phyloP scores from a whole-genome alignment of 2,113 vertebrate species.

The Entomyzon cyanotis region DNA sequence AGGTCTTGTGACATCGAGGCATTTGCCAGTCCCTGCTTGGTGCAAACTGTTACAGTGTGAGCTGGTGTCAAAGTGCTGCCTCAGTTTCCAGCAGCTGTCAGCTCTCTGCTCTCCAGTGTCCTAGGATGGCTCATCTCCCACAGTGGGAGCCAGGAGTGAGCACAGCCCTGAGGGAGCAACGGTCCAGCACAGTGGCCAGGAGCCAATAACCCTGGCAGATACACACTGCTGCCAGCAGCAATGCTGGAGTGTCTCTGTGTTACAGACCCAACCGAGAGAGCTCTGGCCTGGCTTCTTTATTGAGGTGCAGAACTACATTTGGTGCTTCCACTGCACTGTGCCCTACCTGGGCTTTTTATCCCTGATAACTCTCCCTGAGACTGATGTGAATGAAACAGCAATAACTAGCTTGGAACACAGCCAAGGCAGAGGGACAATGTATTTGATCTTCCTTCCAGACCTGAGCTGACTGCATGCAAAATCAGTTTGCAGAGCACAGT shows the following conservation, averaged over 20 bases:
- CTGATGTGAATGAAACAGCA: neutral
- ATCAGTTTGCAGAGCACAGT: neutral
- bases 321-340: fast-evolving
- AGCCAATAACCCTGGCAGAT: neutral
- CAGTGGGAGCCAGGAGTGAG: neutral
- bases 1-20: neutral
- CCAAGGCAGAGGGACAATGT: neutral
- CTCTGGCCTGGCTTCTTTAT: neutral
- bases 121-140: fast-evolving
- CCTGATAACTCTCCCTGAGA: fast-evolving
- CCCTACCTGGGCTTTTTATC: neutral
- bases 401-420: neutral
- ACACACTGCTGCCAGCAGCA: neutral
- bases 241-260: neutral
- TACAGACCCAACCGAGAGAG: fast-evolving
- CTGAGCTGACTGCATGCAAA: neutral
- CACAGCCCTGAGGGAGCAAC: fast-evolving
- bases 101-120: neutral
- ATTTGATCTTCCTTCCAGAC: neutral
- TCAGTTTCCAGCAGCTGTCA: neutral
- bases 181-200: fast-evolving
- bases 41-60: neutral
- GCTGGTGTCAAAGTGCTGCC: fast-evolving
- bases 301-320: neutral
- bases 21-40: neutral